Evolutionary conservation across 2,113 vertebrate genomes (phyloP).

Genomic region (Dicrurus megarhynchus): DNA sequence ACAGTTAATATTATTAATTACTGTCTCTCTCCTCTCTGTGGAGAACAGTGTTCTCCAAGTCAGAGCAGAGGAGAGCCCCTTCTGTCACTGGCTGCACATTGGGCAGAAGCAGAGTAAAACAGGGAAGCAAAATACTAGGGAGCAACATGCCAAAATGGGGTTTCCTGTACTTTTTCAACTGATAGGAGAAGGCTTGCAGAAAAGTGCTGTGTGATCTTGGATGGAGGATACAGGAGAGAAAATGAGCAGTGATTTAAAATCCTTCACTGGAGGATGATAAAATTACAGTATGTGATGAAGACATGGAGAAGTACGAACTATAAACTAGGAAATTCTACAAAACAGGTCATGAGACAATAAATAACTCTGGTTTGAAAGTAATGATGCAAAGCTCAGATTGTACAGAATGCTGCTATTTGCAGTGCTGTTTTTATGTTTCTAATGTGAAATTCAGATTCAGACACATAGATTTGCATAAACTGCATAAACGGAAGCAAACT

Average conservation of each 20-base stretch:
- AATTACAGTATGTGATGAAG: not conserved
- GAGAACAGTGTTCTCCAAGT: rapidly evolving
- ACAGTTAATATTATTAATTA: slow-evolving; percentile 13
- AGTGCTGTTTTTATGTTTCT: not conserved
- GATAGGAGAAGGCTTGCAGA: not conserved
- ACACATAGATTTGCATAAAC: not conserved
- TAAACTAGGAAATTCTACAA: not conserved
- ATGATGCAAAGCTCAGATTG: not conserved
- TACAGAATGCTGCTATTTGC: not conserved
- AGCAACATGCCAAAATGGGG: not conserved
- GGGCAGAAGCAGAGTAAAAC: not conserved
- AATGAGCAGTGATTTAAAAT: not conserved
- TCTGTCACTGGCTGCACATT: rapidly evolving
- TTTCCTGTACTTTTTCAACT: not conserved
- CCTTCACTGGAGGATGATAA: not conserved
- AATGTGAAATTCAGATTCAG: not conserved
- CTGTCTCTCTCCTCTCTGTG: not conserved
- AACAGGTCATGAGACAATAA: not conserved
- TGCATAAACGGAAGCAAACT: not conserved
- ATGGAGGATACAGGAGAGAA: not conserved
- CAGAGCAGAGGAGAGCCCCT: not conserved
- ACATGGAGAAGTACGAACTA: not conserved
- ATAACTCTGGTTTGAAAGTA: not conserved
- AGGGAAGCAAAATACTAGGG: not conserved
- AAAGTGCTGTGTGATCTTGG: not conserved